These are phyloP conservation scores for Tupaia chinensis DNA, from an alignment of 2,113 vertebrate species.

Conservation along the genomic window DNA sequence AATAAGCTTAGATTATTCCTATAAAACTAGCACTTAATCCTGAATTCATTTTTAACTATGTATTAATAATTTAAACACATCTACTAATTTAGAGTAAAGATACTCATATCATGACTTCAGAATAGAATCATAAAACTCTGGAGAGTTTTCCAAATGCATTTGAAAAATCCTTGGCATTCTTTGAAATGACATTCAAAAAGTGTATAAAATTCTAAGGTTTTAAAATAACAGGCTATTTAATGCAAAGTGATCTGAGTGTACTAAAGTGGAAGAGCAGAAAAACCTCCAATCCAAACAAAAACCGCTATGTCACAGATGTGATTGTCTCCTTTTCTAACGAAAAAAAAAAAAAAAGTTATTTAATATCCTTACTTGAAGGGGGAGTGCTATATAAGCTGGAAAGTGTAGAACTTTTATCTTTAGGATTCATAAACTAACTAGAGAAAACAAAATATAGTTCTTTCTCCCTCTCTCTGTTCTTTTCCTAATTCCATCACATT, in stretches of 20 bases:
- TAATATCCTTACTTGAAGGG: neutral
- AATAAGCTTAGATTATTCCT: neutral
- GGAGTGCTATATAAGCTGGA: neutral
- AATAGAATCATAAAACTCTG: neutral
- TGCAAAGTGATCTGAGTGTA: neutral
- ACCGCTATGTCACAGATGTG: neutral
- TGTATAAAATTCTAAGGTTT: neutral
- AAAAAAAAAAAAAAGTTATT: neutral
- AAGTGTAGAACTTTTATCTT: neutral
- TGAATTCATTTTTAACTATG: neutral
- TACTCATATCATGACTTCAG: neutral
- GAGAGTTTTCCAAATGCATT: neutral
- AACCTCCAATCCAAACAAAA: neutral
- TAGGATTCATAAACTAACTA: neutral
- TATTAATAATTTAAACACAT: neutral
- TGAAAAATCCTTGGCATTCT: neutral
- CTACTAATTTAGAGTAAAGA: neutral
- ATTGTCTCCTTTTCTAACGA: neutral
- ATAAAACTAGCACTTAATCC: neutral
- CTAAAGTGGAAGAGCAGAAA: neutral
- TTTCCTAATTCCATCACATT: neutral
- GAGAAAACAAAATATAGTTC: neutral
- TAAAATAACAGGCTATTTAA: neutral
- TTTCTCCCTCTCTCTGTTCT: neutral
- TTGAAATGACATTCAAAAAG: constrained; percentile 13